Evolutionary conservation across 2,797 vertebrate species (phyloP), one percentile per base, ranked within the genome.

Genomic region (Falco peregrinus): DNA sequence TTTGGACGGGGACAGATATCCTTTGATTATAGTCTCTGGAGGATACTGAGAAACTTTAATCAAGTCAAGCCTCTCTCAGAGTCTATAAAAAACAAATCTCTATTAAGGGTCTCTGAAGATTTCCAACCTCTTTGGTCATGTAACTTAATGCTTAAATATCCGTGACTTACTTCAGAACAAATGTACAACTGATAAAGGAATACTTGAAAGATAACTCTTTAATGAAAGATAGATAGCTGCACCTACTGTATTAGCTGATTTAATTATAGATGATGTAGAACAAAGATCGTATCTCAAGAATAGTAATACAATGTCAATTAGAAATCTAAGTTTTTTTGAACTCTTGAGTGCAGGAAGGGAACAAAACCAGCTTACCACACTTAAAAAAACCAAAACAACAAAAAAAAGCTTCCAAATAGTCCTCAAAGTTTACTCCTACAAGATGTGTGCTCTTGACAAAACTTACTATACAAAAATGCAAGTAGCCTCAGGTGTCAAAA

Each of bases 261-360:
- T 93, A 95, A 89, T 93, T 90, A 86, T 45, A 92, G 45, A 84
- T 83, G 22, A 47, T 57, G 25, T 47, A 65, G 16, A 73, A 74
- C 16, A 82, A 90, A 77, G 11, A 63, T 64, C 51, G 31, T 67
- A 67, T 45, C 67, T 78, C 51, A 89, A 26, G 26, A 91, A 18
- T 3, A 70, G 15, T 53, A 85, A 57, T 13, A 54, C 9, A 84
- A 75, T 56, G 24, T 64, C 48, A 64, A 61, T 83, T 93, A 87
- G 45, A 93, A 95, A 76, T 90, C 47, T 84, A 93, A 92, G 63
- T 20, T 60, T 4, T 77, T 95, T 92, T 78, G 25, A 77, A 78
- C 10, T 61, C 26, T 15, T 81, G 33, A 50, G 29, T 35, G n/a
- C 9, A 76, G 13, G 14, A 63, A 81, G 8, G 21, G 2, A 83